Conservation (phyloP, 92 coral and sea anemone species). For the Muricea muricata region DNA sequence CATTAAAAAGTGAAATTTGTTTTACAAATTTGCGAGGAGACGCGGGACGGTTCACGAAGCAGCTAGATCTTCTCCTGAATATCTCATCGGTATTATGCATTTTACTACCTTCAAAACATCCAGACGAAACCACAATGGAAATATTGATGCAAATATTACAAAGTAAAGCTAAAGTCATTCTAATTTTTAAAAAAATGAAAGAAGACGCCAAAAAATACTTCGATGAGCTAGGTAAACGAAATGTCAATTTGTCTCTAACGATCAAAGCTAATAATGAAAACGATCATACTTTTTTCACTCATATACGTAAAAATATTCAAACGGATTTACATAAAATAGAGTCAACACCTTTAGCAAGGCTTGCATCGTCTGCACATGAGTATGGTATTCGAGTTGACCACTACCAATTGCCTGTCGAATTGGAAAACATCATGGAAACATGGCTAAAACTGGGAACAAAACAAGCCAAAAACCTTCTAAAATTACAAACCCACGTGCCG, state of each 20-base stretch:
- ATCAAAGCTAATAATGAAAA: neutral
- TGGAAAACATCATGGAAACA: neutral
- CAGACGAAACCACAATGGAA: neutral
- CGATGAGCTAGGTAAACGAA: neutral
- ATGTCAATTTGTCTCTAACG: neutral
- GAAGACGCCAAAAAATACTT: neutral
- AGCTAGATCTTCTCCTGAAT: neutral
- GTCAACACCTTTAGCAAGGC: neutral
- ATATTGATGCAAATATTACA: neutral
- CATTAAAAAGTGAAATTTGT: neutral
- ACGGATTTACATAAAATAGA: neutral
- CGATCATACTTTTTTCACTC: neutral
- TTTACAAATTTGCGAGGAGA: slow-evolving; percentile 8
- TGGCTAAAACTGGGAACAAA: neutral
- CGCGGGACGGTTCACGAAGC: neutral
- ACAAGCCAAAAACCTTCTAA: neutral
- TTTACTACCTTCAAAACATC: neutral
- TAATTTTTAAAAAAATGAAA: neutral
- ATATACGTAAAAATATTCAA: neutral
- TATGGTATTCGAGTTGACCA: neutral
- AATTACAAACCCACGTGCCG: neutral
- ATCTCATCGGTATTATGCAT: slow-evolving; percentile 1
- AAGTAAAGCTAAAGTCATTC: neutral
- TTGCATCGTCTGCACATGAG: neutral
- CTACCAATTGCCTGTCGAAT: neutral